phyloP scores from a whole-genome alignment of 2,797 vertebrate genomes.

The Chaetodon trifasciatus region DNA sequence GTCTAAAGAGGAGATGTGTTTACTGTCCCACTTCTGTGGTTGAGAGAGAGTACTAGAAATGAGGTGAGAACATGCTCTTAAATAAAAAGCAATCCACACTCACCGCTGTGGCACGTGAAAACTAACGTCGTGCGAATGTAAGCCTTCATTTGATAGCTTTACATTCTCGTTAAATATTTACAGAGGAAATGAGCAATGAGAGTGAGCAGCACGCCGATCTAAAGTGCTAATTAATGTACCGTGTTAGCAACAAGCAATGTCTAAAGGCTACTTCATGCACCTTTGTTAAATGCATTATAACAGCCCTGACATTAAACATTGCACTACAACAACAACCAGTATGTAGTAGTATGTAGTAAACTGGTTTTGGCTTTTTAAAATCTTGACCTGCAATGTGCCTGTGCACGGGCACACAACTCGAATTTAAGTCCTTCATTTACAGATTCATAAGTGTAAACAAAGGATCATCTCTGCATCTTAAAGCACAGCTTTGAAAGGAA shows the following conservation, averaged over 20 bases:
- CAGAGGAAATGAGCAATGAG: neutral
- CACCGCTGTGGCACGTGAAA: neutral
- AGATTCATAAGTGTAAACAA: too few species aligned
- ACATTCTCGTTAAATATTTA: conserved; percentile 19
- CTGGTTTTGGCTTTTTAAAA: neutral
- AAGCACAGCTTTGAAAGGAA: neutral
- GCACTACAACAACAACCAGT: too few species aligned
- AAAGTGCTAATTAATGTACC: neutral
- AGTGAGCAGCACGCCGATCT: neutral
- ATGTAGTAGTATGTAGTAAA: neutral
- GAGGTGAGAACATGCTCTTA: conserved; percentile 3
- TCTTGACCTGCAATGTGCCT: neutral
- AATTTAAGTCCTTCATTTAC: neutral
- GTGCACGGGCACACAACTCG: neutral
- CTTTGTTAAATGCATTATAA: neutral
- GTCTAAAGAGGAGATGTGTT: conserved; percentile 19
- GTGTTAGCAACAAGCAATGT: neutral
- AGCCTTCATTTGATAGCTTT: neutral
- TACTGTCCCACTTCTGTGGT: conserved; percentile 22
- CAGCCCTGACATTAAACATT: neutral
- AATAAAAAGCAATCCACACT: neutral
- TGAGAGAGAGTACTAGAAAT: conserved; percentile 8
- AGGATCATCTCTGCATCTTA: neutral
- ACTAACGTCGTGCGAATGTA: neutral
- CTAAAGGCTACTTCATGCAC: neutral